phyloP scores from a whole-genome alignment of 1,140 invertebrate species.

The Drosophila elegans region DNA sequence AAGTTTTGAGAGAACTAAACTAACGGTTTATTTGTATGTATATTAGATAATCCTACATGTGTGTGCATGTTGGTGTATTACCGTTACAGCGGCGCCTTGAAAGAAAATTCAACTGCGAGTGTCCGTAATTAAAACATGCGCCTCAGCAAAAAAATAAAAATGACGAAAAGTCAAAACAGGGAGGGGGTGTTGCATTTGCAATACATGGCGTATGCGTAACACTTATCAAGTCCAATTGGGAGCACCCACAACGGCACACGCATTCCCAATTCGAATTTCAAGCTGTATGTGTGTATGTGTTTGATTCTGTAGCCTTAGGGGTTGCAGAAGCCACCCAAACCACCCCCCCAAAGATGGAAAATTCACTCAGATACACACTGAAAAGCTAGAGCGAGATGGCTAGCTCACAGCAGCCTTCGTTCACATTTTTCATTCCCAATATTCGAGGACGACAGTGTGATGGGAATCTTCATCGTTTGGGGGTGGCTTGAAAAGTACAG shows the following conservation, averaged over 20 bases:
- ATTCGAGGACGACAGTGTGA: slow-evolving; percentile 23
- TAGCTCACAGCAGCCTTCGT: slow-evolving; percentile 22
- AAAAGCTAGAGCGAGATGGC: slow-evolving; percentile 30
- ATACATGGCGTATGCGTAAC: slow-evolving; percentile 64
- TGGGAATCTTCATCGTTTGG: slow-evolving; percentile 2
- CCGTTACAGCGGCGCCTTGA: slow-evolving; percentile 64
- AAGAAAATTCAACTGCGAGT: slow-evolving; percentile 64
- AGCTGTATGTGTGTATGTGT: slow-evolving; percentile 19
- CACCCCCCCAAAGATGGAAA: slow-evolving; percentile 32
- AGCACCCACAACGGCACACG: slow-evolving; percentile 23
- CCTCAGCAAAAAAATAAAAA: slow-evolving; percentile 29
- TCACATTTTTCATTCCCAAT: slow-evolving; percentile 28
- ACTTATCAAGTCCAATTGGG: slow-evolving; percentile 29
- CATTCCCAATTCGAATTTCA: slow-evolving; percentile 51
- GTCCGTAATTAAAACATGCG: slow-evolving; percentile 81
- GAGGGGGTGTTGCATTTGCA: neutral
- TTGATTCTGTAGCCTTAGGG: slow-evolving; percentile 24
- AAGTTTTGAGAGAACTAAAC: slow-evolving; percentile 39
- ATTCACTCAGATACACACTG: slow-evolving; percentile 51
- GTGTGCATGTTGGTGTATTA: slow-evolving; percentile 8
- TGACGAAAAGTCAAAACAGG: neutral
- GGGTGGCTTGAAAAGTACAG: slow-evolving; percentile 58
- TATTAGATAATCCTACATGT: slow-evolving; percentile 21
- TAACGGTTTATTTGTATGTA: slow-evolving; percentile 23
- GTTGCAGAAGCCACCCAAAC: slow-evolving; percentile 49